phyloP scores from a whole-genome alignment of 2,888 invertebrate genomes.

The Augiades crinisus region DNA sequence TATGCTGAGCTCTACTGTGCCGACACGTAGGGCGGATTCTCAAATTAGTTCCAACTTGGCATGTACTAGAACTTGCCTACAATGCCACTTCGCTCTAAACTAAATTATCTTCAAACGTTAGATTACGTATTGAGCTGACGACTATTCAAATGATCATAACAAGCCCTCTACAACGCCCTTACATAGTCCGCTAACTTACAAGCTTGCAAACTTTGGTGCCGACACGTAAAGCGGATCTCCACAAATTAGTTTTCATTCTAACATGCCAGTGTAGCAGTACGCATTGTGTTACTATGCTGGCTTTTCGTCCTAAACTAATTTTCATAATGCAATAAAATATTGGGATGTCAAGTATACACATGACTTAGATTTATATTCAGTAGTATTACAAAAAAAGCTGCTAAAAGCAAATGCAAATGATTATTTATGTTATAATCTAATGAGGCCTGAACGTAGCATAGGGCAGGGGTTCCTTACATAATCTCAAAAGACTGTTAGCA shows the following conservation, averaged over 20 bases:
- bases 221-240: constrained; percentile 66
- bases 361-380: no score
- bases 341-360: no score
- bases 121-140: not conserved
- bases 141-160: no score
- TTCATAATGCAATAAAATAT: no score
- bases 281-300: no score
- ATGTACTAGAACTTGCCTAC: no score
- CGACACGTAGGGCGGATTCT: constrained; percentile 66
- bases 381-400: no score
- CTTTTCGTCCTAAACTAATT: no score
- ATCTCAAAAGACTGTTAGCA: constrained; percentile 8
- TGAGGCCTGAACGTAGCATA: not conserved
- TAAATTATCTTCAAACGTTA: constrained; percentile 7
- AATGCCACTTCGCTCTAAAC: constrained; percentile 3
- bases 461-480: not conserved
- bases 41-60: constrained; percentile 60
- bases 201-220: constrained; percentile 69
- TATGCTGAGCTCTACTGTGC: constrained; percentile 73
- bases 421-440: no score
- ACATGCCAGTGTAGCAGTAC: constrained; percentile 45
- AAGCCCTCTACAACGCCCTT: constrained; percentile 53
- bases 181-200: constrained; percentile 57
- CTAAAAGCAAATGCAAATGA: no score
- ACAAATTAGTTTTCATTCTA: constrained; percentile 64